Evolutionary conservation across 1,140 invertebrate species (phyloP).

Genomic region (Polypedilum pembai): DNA sequence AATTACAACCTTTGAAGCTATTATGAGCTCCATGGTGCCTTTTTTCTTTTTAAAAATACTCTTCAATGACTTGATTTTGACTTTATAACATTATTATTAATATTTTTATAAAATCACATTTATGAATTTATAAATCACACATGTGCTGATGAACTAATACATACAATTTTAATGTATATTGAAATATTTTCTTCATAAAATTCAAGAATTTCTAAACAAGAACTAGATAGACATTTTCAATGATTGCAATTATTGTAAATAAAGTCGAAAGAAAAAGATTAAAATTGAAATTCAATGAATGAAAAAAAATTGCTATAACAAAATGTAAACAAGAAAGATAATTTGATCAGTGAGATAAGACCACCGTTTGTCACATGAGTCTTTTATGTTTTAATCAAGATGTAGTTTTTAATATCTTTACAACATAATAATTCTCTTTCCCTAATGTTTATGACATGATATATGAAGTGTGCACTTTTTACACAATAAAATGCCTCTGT

Average conservation of each 20-base stretch:
- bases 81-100: neutral
- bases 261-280: no score
- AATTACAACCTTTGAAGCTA: neutral
- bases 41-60: neutral
- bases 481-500: neutral
- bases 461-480: neutral
- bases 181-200: no score
- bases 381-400: neutral
- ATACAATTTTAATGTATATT: no score
- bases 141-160: no score
- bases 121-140: no score
- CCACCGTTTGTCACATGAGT: neutral
- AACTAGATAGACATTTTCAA: no score
- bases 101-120: no score
- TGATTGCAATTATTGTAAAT: no score
- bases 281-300: no score
- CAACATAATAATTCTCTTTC: neutral
- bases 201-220: no score
- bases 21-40: neutral
- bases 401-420: neutral
- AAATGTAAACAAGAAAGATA: slow-evolving; percentile 27
- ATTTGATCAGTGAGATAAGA: neutral
- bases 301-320: no score
- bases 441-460: neutral
- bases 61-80: neutral